phyloP scores from a whole-genome alignment of 2,113 vertebrate genomes.

The Hippocampus mohnikei region DNA sequence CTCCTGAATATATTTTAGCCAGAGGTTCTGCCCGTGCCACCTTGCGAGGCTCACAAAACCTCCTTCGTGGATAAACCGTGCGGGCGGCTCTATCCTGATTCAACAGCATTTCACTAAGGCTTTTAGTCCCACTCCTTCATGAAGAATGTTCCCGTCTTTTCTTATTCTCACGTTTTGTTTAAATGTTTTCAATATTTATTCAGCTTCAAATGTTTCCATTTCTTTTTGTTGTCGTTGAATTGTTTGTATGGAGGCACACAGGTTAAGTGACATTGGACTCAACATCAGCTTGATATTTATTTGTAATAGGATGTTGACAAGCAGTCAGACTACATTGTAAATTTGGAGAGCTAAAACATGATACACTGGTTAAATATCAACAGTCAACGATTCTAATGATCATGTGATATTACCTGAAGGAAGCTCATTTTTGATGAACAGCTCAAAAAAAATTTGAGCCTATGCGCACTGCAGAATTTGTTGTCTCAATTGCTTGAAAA shows the following conservation, averaged over 20 bases:
- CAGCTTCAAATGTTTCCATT: slow-evolving; percentile 20
- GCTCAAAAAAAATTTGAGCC: background rate
- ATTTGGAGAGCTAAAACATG: background rate
- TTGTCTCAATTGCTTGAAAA: background rate
- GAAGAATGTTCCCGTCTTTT: slow-evolving; percentile 8
- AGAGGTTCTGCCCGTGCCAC: background rate
- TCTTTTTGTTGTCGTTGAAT: slow-evolving; percentile 42
- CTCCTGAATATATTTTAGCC: slow-evolving; percentile 72
- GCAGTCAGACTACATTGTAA: background rate
- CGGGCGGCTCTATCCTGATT: background rate
- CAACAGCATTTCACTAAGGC: background rate
- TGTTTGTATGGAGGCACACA: background rate
- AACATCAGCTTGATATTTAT: background rate
- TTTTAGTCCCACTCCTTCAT: slow-evolving; percentile 5
- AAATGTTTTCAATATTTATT: slow-evolving; percentile 35
- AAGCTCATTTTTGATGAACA: background rate
- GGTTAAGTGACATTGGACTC: background rate
- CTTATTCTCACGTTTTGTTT: slow-evolving; percentile 18
- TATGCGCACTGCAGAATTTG: background rate
- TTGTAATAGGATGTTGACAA: background rate
- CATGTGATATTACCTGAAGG: background rate
- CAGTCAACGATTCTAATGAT: background rate
- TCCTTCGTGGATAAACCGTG: background rate
- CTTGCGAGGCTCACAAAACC: background rate
- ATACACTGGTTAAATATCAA: background rate